Conservation (phyloP, 2,888 invertebrate species). For the Clusia tigrina region DNA sequence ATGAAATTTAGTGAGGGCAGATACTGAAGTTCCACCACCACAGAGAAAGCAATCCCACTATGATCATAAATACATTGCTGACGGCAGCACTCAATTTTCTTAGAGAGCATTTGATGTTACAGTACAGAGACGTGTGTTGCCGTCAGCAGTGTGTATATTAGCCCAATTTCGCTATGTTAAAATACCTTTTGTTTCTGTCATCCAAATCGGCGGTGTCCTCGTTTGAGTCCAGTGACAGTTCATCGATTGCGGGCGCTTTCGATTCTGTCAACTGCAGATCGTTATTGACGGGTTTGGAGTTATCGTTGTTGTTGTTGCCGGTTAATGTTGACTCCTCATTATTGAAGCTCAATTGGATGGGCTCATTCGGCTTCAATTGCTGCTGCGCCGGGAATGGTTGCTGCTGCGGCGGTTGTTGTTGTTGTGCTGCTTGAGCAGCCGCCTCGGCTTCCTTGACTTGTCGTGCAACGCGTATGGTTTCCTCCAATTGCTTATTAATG, state of each 20-base stretch:
- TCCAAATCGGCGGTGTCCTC: constrained; percentile 77
- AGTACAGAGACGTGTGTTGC: neutral
- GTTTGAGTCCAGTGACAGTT: constrained; percentile 75
- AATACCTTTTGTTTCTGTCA: constrained; percentile 80
- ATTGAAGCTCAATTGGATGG: constrained; percentile 59
- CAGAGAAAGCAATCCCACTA: too few relatives aligned
- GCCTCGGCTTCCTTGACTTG: constrained; percentile 62
- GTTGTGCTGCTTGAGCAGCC: constrained; percentile 46
- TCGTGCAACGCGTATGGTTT: constrained; percentile 64
- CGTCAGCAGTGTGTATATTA: too few relatives aligned
- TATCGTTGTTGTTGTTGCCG: constrained; percentile 35
- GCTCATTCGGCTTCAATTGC: constrained; percentile 43
- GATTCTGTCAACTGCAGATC: constrained; percentile 69
- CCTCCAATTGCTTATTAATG: constrained; percentile 63
- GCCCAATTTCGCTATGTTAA: neutral
- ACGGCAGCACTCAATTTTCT: too few relatives aligned
- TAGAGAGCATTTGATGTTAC: neutral
- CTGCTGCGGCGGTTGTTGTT: constrained; percentile 41
- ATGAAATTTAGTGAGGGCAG: too few relatives aligned
- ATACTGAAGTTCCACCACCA: too few relatives aligned
- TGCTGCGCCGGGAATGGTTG: constrained; percentile 43
- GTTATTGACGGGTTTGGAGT: constrained; percentile 53
- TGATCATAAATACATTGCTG: too few relatives aligned
- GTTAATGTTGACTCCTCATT: constrained; percentile 48
- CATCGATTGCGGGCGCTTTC: constrained; percentile 72